Base-by-base conservation (phyloP, 2,888 invertebrate species). In the Cataglyphis albicans region DNA sequence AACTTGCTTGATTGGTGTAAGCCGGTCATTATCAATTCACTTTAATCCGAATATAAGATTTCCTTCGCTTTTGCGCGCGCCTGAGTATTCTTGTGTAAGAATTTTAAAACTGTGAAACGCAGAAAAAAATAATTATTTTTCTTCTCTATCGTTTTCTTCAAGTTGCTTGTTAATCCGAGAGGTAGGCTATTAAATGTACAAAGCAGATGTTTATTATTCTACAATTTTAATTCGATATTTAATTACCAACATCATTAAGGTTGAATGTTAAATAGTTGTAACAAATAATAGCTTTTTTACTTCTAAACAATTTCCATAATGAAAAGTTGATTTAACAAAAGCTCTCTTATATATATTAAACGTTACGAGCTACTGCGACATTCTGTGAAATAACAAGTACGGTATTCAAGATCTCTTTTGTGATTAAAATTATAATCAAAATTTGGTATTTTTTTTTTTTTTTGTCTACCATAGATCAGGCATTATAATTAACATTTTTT, bases 241-340 rank as follows among this genome's bases (percentile, higher is more conserved):
- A 38, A 52, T 68, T 52, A 76, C 35, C n/a, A n/a, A 55, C n/a
- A 67, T 38, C 25, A 76, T 76, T 76, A 68, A 75, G 21, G 6
- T n/a, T 29, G 55, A 68, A 29, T 55, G n/a, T 76, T 25, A 68
- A 76, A 29, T 41, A 68, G n/a, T 38, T 38, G 1, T 32, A 7
- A 9, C 5, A n/a, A 76, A 68, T 41, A 32, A 67, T 67, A 12
- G n/a, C 12, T 2, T 38, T 2, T 38, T 76, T n/a, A 0, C n/a
- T 52, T 6, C 15, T 25, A 38, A 10, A 52, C 52, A 18, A 25
- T 41, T 38, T 6, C 5, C 12, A 7, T n/a, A 38, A 38, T 25
- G 12, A 55, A 4, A 76, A 41, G 21, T 61, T 44, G 21, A 64
- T 21, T 74, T 29, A 12, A 52, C 52, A 52, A 75, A 25, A 65